These are phyloP conservation scores for Drosophila santomea DNA, from an alignment of 1,140 invertebrate species.

Conservation along the genomic window DNA sequence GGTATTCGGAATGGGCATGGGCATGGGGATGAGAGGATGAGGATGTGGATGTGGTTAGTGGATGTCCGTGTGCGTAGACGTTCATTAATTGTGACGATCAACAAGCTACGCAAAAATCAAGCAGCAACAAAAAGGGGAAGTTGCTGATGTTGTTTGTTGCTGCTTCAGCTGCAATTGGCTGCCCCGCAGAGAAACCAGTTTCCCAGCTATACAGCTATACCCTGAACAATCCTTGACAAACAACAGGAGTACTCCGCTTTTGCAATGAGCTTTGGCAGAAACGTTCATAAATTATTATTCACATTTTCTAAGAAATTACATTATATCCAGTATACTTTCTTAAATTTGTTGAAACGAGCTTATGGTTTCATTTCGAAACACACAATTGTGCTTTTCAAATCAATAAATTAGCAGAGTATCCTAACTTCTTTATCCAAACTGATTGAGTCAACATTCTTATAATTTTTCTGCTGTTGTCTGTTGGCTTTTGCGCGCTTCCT, in stretches of 20 bases:
- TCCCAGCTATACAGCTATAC: constrained; percentile 30
- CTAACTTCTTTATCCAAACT: background rate
- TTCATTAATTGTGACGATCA: constrained; percentile 83
- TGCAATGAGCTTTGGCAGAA: background rate
- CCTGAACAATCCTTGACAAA: constrained; percentile 2
- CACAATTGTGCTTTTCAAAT: no score
- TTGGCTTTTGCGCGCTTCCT: constrained; percentile 71
- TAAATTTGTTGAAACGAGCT: no score
- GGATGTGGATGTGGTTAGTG: constrained; percentile 73
- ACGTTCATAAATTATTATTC: no score
- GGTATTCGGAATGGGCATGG: constrained; percentile 18
- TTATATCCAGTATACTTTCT: background rate
- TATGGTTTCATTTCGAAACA: no score
- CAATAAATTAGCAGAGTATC: background rate
- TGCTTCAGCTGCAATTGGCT: constrained; percentile 63
- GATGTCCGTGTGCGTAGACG: constrained; percentile 80
- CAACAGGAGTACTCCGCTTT: background rate
- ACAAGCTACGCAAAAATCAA: constrained; percentile 79
- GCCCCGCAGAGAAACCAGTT: constrained; percentile 61
- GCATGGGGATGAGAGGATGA: constrained; percentile 34
- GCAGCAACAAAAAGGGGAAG: constrained; percentile 46
- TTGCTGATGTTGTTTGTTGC: constrained; percentile 40
- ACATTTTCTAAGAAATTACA: background rate
- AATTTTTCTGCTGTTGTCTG: constrained; percentile 53
- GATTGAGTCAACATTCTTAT: constrained; percentile 25